Evolutionary conservation across 2,113 vertebrate species (phyloP), one percentile per base, ranked within the genome.

Genomic region (Podiceps cristatus): DNA sequence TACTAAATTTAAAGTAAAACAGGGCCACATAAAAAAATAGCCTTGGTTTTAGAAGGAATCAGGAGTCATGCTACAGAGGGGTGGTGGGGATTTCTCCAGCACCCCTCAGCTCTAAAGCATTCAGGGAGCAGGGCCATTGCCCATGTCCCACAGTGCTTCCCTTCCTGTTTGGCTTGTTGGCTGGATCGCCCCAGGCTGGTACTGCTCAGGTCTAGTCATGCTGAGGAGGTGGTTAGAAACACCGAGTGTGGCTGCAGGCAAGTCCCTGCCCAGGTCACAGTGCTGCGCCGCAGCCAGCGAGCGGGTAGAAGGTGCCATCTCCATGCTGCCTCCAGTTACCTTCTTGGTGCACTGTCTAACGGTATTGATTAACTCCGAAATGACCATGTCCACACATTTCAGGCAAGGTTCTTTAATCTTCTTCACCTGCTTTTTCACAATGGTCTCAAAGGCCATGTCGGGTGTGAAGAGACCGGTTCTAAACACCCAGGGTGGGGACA

Each of bases 311-410:
- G 93, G 75, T 72, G 97, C 78, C 96, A 92, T 92, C 96, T 88
- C 97, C 97, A 97, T 92, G 86, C 73, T 95, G 95, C 95, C 40
- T 88, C 94, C 42, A 91, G 98, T 99, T 99, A 99, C 98, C 98
- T 99, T 99, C 99, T 99, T 99, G 98, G 99, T 99, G 99, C 99
- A 99, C 99, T 99, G 99, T 98, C 99, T 99, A 99, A 99, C 99
- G 63, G 99, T 99, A 99, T 97, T 99, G 99, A 99, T 99, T 99
- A 99, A 99, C 98, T 99, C 99, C 98, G 99, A 99, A 98, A 99
- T 99, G 99, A 99, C 99, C 99, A 99, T 99, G 99, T 99, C 99
- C 99, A 99, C 99, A 98, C 99, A 99, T 99, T 99, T 99, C 99
- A 99, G 98, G 99, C 99, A 99, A 91, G 99, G 99, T 78, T 99